Base-by-base conservation (phyloP, 2,888 invertebrate genomes). In the Patella ulyssiponensis region DNA sequence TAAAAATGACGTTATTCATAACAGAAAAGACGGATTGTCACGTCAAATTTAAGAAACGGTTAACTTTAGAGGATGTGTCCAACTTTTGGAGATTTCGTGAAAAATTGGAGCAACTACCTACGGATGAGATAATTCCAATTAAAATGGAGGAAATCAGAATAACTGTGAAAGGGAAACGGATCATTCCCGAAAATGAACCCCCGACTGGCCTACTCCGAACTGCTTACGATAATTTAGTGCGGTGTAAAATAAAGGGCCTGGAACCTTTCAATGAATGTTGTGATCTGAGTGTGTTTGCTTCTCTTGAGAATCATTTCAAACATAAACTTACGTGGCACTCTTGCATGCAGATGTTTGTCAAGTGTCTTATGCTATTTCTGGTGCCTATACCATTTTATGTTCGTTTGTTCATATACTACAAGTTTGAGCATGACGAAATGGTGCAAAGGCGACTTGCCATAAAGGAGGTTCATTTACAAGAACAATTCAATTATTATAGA, bases 201-300 rank as follows among this genome's bases (percentile, higher is more conserved):
- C 88, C 89, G 2, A 88, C 88, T 0, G 90, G 90, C 2, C 79
- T 89, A 7, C 73, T 89, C 27, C 82, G 86, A n/a, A 87, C 88
- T 1, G 73, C 88, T 2, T 89, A 87, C 72, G 88, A 88, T 75
- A 89, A 88, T 79, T 74, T 89, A 7, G 77, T 89, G 70, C 83
- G 88, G 4, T 91, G 91, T 78, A 90, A 90, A 80, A 82, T 91
- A 1, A 85, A 87, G 73, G 81, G 86, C 4, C 76, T 90, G 1
- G 86, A 87, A 9, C 90, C 91, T 1, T 91, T 91, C 78, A 83
- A 79, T 11, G 86, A 86, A 12, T 91, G 91, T 74, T 91, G 90
- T 79, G 84, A 87, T 73, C 81, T 82, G 27, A 89, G 89, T 77
- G 81, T 89, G 33, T 89, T 84, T 72, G 88, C 88, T 0, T 83